Percentiles rank a stretch among this genome's conserved stretches.
Conservation (phyloP, 2,888 invertebrate genomes). For the Dryomyza anilis region DNA sequence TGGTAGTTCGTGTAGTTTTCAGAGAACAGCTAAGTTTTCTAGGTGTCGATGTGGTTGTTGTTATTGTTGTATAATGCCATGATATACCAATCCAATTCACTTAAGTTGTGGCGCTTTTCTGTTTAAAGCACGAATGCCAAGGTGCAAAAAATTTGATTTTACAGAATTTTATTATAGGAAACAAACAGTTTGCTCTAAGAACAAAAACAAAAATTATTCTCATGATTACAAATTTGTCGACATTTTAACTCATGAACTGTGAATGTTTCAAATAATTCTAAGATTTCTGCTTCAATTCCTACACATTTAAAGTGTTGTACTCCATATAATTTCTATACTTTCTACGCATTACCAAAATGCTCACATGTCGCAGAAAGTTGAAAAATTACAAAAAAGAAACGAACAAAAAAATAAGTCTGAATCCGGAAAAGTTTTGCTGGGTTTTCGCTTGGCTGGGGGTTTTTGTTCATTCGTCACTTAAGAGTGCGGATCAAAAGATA, state of each 20-base stretch:
- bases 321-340: conserved; percentile 14
- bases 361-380: conserved; percentile 1
- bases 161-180: too few relatives aligned
- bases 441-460: conserved; percentile 30
- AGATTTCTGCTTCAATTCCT: too few relatives aligned
- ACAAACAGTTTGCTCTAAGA: too few relatives aligned
- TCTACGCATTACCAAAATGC: conserved; percentile 27
- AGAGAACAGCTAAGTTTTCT: conserved; percentile 7
- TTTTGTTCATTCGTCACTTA: conserved; percentile 40
- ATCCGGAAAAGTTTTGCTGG: conserved; percentile 14
- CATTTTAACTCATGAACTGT: too few relatives aligned
- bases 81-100: conserved; percentile 25
- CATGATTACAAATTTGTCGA: neutral
- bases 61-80: neutral
- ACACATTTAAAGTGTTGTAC: neutral
- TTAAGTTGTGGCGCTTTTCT: too few relatives aligned
- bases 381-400: conserved; percentile 6
- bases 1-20: neutral
- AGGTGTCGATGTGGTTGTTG: conserved; percentile 2
- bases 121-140: too few relatives aligned
- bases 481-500: conserved; percentile 57
- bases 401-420: neutral
- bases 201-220: too few relatives aligned
- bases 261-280: too few relatives aligned
- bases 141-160: too few relatives aligned